Evolutionary conservation across 2,888 invertebrate species (phyloP), one percentile per base, ranked within the genome.

Genomic region (Leistus spinibarbis): DNA sequence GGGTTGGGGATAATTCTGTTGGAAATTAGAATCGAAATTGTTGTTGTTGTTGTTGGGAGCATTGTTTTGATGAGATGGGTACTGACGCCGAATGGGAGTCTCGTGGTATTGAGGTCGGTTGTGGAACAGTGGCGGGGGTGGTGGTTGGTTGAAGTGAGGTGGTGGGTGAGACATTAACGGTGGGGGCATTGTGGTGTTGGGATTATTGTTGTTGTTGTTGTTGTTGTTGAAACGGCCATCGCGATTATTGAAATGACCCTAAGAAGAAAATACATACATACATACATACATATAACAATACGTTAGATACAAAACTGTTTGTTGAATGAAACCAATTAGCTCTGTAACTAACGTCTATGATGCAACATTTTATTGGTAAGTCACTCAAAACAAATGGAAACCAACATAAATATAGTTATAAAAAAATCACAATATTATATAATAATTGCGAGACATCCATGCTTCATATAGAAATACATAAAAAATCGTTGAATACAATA

Each of bases 221-320:
- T n/a, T 13, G 13, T 60, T 67, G 16, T 24, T 17, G 53, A 67
- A 73, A 27, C 67, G 57, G 4, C 19, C 54, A 20, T 73, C 67
- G 13, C 67, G 40, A 20, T 67, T 67, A 3, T 67, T 66, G 67
- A 67, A 73, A 67, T 73, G 67, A 5, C 73, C 73, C 71, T 71
- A 54, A 13, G 65, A 54, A 56, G 13, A 13, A 19, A 57, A 10
- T 3, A 17, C 2, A 57, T 57, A n/a, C n/a, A n/a, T n/a, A n/a
- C n/a, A n/a, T n/a, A n/a, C n/a, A n/a, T n/a, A n/a, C n/a, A n/a
- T n/a, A n/a, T n/a, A n/a, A n/a, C n/a, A n/a, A n/a, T n/a, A n/a
- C n/a, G n/a, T n/a, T n/a, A n/a, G n/a, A n/a, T n/a, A n/a, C n/a
- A n/a, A n/a, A n/a, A n/a, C n/a, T n/a, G n/a, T n/a, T n/a, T n/a